Conservation (phyloP, 2,113 vertebrate species). For the Numenius arquata region DNA sequence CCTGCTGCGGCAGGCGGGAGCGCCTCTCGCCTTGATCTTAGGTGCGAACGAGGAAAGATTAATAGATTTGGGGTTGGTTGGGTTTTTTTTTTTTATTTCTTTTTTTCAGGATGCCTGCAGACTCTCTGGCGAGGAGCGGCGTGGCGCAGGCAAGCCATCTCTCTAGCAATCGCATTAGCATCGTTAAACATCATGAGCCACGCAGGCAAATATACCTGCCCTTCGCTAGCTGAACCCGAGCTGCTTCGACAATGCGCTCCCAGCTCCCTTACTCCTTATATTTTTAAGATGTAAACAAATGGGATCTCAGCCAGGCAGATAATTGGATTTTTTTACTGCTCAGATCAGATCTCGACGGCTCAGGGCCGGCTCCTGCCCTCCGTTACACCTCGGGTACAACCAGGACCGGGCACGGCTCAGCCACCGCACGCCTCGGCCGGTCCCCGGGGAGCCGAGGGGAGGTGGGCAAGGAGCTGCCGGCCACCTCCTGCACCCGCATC, state of each 20-base stretch:
- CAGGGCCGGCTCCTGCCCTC: neutral
- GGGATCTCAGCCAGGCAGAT: constrained; percentile 48
- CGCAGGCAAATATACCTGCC: constrained; percentile 8
- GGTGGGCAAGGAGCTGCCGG: neutral
- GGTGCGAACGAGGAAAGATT: neutral
- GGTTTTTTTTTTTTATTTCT: neutral
- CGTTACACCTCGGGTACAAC: accelerated
- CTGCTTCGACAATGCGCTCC: neutral
- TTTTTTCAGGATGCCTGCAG: neutral
- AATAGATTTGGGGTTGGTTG: neutral
- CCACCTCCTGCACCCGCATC: neutral
- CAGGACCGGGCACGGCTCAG: accelerated
- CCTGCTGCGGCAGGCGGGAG: neutral
- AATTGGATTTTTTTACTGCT: constrained; percentile 60
- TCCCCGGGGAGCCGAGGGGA: neutral
- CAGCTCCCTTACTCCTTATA: neutral
- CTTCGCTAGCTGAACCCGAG: neutral
- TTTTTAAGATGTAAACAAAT: constrained; percentile 43
- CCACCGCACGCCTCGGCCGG: accelerated
- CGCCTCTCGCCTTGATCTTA: neutral
- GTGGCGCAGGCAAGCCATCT: neutral
- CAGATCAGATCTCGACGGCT: neutral
- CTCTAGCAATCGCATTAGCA: neutral
- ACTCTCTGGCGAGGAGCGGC: neutral
- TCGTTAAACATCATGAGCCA: constrained; percentile 16